Evolutionary conservation across 1,140 invertebrate genomes (phyloP), one percentile per base, ranked within the genome.

Genomic region (Vanessa atalanta): DNA sequence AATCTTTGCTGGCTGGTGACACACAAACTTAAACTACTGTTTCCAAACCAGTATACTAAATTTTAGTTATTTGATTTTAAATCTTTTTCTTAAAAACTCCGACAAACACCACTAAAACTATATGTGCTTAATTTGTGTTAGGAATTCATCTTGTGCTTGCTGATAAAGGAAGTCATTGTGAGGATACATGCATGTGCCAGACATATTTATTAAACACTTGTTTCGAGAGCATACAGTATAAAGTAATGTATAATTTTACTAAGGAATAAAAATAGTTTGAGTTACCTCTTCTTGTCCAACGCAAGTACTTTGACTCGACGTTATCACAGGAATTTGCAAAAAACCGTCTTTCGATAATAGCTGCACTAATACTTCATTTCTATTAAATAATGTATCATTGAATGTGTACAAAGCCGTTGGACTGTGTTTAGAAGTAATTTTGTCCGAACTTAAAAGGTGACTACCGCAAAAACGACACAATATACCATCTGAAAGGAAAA

Each of bases 391-490:
- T 61, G 88, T 87, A 65, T 93, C 87, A 78, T 88, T 88, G 23
- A 84, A 80, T 53, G 84, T 75, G 55, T 90, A 74, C 51, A 70
- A 61, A 43, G 91, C 88, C 14, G 75, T 72, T 16, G 88, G 84
- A 80, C 92, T 93, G 12, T 75, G 64, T 75, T 89, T 87, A 50
- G 87, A 85, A 47, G 87, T 82, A 64, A 94, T 83, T 55, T 87
- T 68, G 47, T 84, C 73, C 48, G 87, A 77, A 63, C 84, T 82
- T 43, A 87, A 82, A 43, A 93, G 47, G 65, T 92, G 82, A 79
- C 75, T 81, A 12, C 93, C 93, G 80, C 93, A 94, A 65, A 76
- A 66, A 70, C 93, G 86, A 76, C 93, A 94, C 26, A 94, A 69
- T 73, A 94, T 84, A 70, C 78, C 82, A 70, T 93, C 93, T 91